These are phyloP conservation scores for Mactromeris polynyma DNA, from an alignment of 2,888 invertebrate genomes.

Conservation along the genomic window DNA sequence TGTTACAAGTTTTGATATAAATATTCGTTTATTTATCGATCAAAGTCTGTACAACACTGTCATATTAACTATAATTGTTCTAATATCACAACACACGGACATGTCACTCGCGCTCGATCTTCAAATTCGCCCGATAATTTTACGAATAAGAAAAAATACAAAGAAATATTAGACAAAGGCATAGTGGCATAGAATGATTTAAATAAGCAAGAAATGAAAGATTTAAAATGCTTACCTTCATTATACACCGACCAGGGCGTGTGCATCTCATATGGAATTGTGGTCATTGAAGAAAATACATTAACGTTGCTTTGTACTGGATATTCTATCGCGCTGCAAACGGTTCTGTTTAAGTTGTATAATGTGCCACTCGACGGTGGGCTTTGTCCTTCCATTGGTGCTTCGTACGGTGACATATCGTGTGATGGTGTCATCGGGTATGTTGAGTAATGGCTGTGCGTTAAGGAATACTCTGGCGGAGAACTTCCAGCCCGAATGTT, in stretches of 20 bases:
- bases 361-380: background rate
- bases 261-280: background rate
- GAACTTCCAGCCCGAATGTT: background rate
- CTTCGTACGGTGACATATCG: background rate
- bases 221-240: background rate
- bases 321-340: background rate
- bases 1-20: too few species aligned
- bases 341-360: background rate
- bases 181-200: too few species aligned
- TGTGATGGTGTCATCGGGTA: conserved; percentile 3
- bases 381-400: background rate
- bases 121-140: too few species aligned
- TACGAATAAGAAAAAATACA: too few species aligned
- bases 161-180: too few species aligned
- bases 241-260: background rate
- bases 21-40: too few species aligned
- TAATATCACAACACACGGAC: too few species aligned
- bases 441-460: background rate
- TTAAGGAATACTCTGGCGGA: background rate
- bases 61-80: too few species aligned
- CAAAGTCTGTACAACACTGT: too few species aligned
- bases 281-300: background rate
- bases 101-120: too few species aligned
- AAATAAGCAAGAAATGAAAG: too few species aligned
- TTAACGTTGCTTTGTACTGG: background rate